These are phyloP conservation scores for Cossypha caffra DNA, from an alignment of 2,797 vertebrate species.

Conservation along the genomic window DNA sequence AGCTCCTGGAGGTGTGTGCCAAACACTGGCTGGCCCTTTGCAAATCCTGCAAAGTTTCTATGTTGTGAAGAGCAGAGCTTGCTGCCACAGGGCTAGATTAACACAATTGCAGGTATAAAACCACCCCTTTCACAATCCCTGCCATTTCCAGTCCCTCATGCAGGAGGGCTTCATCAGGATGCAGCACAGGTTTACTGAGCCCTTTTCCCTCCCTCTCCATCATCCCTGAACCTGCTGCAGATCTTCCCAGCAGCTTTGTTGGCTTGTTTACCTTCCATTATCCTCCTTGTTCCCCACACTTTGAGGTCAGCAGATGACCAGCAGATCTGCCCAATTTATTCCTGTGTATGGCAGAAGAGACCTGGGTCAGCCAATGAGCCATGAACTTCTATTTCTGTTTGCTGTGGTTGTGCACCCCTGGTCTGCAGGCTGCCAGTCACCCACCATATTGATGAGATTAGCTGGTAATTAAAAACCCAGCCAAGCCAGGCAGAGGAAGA, in stretches of 20 bases:
- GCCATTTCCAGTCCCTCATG: background rate
- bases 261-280: conserved; percentile 7
- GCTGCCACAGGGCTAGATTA: background rate
- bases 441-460: conserved; percentile 95
- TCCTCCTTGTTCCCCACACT: background rate
- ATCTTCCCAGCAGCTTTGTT: background rate
- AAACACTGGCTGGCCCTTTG: background rate
- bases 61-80: background rate
- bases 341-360: background rate
- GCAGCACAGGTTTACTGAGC: conserved; percentile 7
- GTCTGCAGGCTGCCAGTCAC: conserved; percentile 75
- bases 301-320: background rate
- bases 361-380: conserved; percentile 32
- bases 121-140: background rate
- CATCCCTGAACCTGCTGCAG: background rate
- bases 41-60: background rate
- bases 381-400: conserved; percentile 11
- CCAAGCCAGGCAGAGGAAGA: conserved; percentile 86
- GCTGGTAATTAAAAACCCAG: conserved; percentile 93
- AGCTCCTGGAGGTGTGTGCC: background rate
- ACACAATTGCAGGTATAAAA: background rate
- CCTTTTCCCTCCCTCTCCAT: background rate
- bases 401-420: background rate
- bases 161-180: conserved; percentile 32
- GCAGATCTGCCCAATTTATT: conserved; percentile 37